A percentile compares a stretch with the other conserved stretches of the same genome.
Evolutionary conservation across 2,888 invertebrate genomes (phyloP).

Genomic region (Eulithis prunata): DNA sequence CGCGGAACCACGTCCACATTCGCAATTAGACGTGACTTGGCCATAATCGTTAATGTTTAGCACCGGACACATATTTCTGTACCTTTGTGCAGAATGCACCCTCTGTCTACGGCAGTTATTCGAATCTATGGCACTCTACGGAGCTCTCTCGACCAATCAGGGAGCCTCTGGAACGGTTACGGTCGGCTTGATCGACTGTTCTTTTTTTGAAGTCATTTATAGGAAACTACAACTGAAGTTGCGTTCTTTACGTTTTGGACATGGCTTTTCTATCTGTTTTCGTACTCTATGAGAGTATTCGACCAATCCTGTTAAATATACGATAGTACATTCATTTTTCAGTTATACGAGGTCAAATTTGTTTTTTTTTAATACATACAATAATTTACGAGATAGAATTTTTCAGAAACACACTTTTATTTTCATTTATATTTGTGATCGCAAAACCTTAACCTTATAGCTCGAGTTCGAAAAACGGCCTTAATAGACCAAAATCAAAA

Average conservation of each 20-base stretch:
- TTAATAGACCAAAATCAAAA: too few species aligned
- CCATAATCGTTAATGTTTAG: constrained; percentile 84
- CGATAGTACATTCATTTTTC: not conserved
- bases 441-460: too few species aligned
- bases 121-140: constrained; percentile 39
- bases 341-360: too few species aligned
- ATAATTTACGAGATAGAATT: too few species aligned
- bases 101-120: constrained; percentile 57
- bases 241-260: not conserved
- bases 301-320: not conserved
- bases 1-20: constrained; percentile 59
- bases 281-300: constrained; percentile 7
- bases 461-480: too few species aligned
- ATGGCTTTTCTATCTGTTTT: constrained; percentile 9
- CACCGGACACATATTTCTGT: constrained; percentile 81
- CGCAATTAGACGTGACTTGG: constrained; percentile 83
- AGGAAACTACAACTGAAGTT: constrained; percentile 15
- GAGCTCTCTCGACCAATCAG: constrained; percentile 52
- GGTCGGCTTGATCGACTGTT: constrained; percentile 41
- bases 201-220: constrained; percentile 43
- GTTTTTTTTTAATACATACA: too few species aligned
- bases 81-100: constrained; percentile 79
- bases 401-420: too few species aligned
- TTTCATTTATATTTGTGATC: too few species aligned
- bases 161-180: constrained; percentile 46